Base-by-base conservation (phyloP, 1,140 invertebrate species). In the Drosophila lacteicornis region DNA sequence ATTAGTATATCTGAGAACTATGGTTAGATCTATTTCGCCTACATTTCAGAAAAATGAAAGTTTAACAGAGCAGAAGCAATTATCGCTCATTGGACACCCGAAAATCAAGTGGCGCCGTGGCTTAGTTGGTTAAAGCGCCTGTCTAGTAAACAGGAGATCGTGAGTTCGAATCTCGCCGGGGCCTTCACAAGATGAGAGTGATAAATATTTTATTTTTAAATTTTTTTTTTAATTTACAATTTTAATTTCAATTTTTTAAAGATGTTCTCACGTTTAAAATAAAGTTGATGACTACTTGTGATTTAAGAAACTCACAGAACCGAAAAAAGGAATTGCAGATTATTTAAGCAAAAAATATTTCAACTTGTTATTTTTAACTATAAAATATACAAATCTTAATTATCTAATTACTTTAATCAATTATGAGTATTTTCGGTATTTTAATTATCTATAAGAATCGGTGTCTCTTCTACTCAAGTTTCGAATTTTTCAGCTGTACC, bases 51-150 rank as follows among this genome's bases (percentile, higher is more conserved):
- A 47, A 17, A 30, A 46, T 15, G 9, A 9, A 42, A 17, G 1
- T 27, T 25, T 9, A 15, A 45, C 62, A 19, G 19, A 5, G n/a
- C 12, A 12, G 19, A 36, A 33, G n/a, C 42, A 62, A 66, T 66
- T 63, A 66, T 47, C 0, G 9, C 0, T n/a, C 27, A 3, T 63
- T 63, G 22, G 30, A 36, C 58, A 12, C 5, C 0, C 4, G 0
- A 1, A 30, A 30, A n/a, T 17, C 22, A 62, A 17, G 22, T 1
- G 94, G 94, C 94, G 94, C 94, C 93, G 94, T 94, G 94, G 94
- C 94, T 94, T 94, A 94, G 94, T 94, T 94, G 94, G 94, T 94
- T 94, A 94, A 94, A 94, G 94, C 94, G 94, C 94, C 94, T 94
- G 94, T 94, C 94, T 94, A 94, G 94, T 94, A 94, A 94, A 94